phyloP scores from a whole-genome alignment of 2,113 vertebrate species.

The Osmerus eperlanus region DNA sequence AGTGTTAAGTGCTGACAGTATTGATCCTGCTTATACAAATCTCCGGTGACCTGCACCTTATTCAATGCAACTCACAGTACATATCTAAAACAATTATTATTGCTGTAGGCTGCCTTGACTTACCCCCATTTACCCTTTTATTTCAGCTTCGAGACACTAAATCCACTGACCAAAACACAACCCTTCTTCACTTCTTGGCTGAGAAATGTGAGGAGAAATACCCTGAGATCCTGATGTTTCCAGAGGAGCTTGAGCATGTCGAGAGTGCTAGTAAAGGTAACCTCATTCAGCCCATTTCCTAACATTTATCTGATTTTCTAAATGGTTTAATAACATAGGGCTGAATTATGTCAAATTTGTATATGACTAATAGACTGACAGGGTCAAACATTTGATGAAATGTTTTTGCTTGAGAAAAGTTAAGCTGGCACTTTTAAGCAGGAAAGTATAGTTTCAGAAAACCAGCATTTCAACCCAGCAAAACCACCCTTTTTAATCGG shows the following conservation, averaged over 20 bases:
- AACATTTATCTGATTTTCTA: no score
- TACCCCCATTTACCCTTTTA: conserved; percentile 14
- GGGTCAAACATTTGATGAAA: no score
- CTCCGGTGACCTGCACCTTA: no score
- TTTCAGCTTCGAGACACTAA: conserved; percentile 93
- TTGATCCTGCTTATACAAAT: no score
- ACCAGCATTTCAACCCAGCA: neutral
- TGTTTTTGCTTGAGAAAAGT: neutral
- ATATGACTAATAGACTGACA: no score
- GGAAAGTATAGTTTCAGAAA: conserved; percentile 4
- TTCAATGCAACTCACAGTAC: neutral
- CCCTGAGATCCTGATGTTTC: conserved; percentile 85
- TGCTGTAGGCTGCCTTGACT: neutral
- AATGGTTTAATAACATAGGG: no score
- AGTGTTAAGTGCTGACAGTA: no score
- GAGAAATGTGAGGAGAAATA: conserved; percentile 87
- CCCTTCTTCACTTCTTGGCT: conserved; percentile 89
- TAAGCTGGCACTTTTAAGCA: neutral
- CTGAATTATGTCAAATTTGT: no score
- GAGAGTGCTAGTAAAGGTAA: conserved; percentile 95
- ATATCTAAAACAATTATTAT: neutral
- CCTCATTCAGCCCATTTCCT: neutral
- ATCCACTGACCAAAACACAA: conserved; percentile 86
- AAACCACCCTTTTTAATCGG: neutral
- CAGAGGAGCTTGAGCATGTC: conserved; percentile 89